A percentile compares a stretch with the other conserved stretches of the same genome.
phyloP scores from a whole-genome alignment of 1,140 invertebrate species.

The Asbolus verrucosus region DNA sequence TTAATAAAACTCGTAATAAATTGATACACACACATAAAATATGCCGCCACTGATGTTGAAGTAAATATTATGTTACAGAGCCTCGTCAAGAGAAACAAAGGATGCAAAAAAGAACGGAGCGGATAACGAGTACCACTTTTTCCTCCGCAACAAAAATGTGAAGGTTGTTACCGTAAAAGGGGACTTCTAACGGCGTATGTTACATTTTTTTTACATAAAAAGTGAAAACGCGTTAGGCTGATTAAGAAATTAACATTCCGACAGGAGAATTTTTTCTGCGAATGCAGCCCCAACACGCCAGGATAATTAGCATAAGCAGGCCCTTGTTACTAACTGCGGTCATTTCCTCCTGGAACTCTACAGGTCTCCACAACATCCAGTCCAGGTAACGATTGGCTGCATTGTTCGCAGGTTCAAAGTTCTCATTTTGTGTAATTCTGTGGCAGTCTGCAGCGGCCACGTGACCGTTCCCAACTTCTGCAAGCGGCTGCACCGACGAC shows the following conservation, averaged over 20 bases:
- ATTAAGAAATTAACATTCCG: not conserved
- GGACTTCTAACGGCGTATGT: too few species aligned
- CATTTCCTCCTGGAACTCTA: slow-evolving; percentile 18
- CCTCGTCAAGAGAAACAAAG: too few species aligned
- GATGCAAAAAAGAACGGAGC: too few species aligned
- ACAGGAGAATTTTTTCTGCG: not conserved
- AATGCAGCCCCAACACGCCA: not conserved
- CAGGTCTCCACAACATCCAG: slow-evolving; percentile 16
- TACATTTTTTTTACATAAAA: too few species aligned
- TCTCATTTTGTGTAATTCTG: slow-evolving; percentile 21
- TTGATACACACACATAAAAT: too few species aligned
- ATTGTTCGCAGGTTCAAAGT: slow-evolving; percentile 11
- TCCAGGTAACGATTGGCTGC: not conserved
- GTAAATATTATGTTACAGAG: too few species aligned
- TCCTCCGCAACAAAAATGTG: too few species aligned
- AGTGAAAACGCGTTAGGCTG: too few species aligned
- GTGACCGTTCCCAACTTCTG: slow-evolving; percentile 34
- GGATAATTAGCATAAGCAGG: slow-evolving; percentile 14
- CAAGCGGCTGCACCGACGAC: not conserved
- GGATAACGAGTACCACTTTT: too few species aligned
- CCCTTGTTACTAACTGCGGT: not conserved
- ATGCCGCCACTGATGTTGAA: too few species aligned
- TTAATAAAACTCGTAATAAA: too few species aligned
- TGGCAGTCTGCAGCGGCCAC: slow-evolving; percentile 46
- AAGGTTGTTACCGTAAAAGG: too few species aligned